Evolutionary conservation across 2,113 vertebrate species (phyloP).

Genomic region (Myxocyprinus asiaticus): DNA sequence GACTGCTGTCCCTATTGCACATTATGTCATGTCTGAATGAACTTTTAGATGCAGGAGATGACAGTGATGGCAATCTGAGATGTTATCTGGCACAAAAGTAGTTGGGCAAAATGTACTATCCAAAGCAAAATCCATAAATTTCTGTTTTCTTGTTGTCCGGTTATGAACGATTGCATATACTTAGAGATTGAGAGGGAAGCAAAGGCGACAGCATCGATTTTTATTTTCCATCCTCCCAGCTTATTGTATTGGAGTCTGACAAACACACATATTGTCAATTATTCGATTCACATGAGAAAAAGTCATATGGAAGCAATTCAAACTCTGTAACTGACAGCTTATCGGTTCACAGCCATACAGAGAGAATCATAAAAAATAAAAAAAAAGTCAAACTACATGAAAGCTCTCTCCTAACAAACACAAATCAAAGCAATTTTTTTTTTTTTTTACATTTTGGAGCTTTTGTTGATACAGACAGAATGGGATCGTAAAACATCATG

Average conservation of each 20-base stretch:
- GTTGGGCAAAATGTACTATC: neutral
- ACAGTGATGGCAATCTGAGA: neutral
- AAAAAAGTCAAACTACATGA: no score
- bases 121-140: constrained; percentile 21
- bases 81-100: neutral
- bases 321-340: constrained; percentile 33
- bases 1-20: neutral
- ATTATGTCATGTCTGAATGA: constrained; percentile 27
- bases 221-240: constrained; percentile 19
- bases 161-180: constrained; percentile 14
- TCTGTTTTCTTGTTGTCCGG: neutral
- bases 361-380: neutral
- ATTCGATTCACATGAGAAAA: constrained; percentile 40
- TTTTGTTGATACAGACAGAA: no score
- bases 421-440: no score
- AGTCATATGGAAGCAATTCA: constrained; percentile 18
- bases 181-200: constrained; percentile 4
- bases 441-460: no score
- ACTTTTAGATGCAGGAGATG: neutral
- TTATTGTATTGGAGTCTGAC: constrained; percentile 21
- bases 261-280: constrained; percentile 6
- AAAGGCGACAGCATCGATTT: constrained; percentile 1
- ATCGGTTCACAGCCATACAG: constrained; percentile 26
- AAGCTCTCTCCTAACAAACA: no score
- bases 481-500: no score